These are phyloP conservation scores for Euproctis similis DNA, from an alignment of 2,888 invertebrate species.

Conservation along the genomic window DNA sequence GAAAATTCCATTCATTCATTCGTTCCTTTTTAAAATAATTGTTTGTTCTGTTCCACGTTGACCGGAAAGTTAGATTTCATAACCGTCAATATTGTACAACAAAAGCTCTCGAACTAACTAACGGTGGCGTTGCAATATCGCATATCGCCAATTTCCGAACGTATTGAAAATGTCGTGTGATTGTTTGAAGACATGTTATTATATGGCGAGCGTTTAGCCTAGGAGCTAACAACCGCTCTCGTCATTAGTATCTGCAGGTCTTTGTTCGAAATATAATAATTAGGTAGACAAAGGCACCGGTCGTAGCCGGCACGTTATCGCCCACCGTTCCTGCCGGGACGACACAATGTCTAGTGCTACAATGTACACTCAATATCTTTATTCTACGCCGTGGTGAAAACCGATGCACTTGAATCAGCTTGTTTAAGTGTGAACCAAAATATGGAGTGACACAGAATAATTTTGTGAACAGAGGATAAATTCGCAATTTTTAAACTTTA, in stretches of 20 bases:
- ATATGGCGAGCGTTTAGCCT: slow-evolving; percentile 63
- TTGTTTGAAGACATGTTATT: slow-evolving; percentile 72
- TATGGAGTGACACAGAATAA: slow-evolving; percentile 22
- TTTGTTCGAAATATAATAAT: slow-evolving; percentile 69
- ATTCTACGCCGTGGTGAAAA: slow-evolving; percentile 54
- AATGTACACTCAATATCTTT: slow-evolving; percentile 70
- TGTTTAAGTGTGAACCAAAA: slow-evolving; percentile 39
- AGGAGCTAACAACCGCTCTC: slow-evolving; percentile 51
- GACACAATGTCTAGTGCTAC: slow-evolving; percentile 50
- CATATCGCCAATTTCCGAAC: slow-evolving; percentile 64
- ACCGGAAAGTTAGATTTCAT: slow-evolving; percentile 29
- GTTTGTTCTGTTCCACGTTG: slow-evolving; percentile 33
- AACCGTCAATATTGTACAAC: slow-evolving; percentile 32
- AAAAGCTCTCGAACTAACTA: slow-evolving; percentile 38
- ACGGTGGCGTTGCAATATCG: slow-evolving; percentile 43
- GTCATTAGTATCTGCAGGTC: slow-evolving; percentile 63
- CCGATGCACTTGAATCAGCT: slow-evolving; percentile 63
- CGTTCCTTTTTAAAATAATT: slow-evolving; percentile 47
- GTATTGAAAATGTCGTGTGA: slow-evolving; percentile 61
- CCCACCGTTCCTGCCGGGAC: slow-evolving; percentile 39
- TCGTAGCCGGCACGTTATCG: slow-evolving; percentile 55
- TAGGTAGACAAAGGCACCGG: slow-evolving; percentile 58
- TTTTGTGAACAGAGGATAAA: too few species aligned
- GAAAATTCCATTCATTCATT: slow-evolving; percentile 40
- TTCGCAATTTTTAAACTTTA: too few species aligned